Evolutionary conservation across 2,113 vertebrate species (phyloP).

Genomic region (Epinephelus cyanopodus): DNA sequence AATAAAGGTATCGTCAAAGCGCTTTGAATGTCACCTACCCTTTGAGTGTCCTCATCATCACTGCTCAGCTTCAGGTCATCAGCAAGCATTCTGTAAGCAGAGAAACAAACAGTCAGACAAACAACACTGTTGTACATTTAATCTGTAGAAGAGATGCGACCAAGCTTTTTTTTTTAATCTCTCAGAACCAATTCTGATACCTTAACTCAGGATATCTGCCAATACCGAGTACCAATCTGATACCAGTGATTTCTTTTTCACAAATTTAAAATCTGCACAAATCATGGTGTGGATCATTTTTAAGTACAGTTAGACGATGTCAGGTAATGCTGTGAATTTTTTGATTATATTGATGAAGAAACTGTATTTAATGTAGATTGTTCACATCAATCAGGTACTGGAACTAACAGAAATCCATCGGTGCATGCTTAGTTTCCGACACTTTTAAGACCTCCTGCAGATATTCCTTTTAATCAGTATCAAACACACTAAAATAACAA

Average conservation of each 20-base stretch:
- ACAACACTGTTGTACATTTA: neutral
- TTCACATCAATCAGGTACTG: too few relatives aligned
- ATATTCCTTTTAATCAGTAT: neutral
- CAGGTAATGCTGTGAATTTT: neutral
- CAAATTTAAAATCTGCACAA: neutral
- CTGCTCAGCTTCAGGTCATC: slow-evolving; percentile 87
- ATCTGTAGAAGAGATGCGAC: neutral
- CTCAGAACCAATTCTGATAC: neutral
- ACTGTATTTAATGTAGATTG: neutral
- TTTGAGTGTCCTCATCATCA: slow-evolving; percentile 84
- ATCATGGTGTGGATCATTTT: neutral
- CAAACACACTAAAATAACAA: neutral
- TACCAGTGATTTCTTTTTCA: neutral
- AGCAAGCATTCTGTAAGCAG: slow-evolving; percentile 83
- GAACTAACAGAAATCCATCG: neutral
- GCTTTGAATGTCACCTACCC: slow-evolving; percentile 65
- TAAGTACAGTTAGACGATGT: too few relatives aligned
- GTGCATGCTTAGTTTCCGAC: neutral
- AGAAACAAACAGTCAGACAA: slow-evolving; percentile 10
- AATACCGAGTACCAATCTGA: neutral
- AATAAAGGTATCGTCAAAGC: neutral
- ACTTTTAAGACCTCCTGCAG: neutral
- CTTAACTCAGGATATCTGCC: neutral
- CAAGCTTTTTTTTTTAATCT: neutral
- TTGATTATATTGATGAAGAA: neutral